Evolutionary conservation across 2,113 vertebrate genomes (phyloP), one percentile per base, ranked within the genome.

Genomic region (Talpa occidentalis): DNA sequence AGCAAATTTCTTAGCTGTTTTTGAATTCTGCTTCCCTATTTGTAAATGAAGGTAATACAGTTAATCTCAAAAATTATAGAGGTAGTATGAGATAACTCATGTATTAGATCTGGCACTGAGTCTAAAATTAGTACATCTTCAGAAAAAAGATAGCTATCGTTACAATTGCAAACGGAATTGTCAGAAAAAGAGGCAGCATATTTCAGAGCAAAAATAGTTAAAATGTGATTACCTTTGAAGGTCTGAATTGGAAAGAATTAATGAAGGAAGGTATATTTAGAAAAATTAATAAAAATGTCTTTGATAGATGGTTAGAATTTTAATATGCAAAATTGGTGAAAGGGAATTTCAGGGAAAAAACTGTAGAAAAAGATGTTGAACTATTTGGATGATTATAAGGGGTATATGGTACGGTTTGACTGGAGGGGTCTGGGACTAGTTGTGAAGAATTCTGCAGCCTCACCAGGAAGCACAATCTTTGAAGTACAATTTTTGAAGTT

Each of bases 171-270:
- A 85, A 62, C 2, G 47, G 26, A 81, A 30, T 60, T 84, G 22
- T 47, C 2, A 52, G n/a, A 77, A 67, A 52, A 17, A n/a, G 28
- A 44, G 2, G 56, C 30, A 44, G 67, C 74, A 28, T 17, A 49
- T 67, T 35, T 5, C 60, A 74, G 26, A 26, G 88, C 44, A 83
- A 59, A 74, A 79, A 91, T 26, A 42, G 0, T 92, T 94, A 59
- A 79, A 52, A 70, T 52, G 35, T 74, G 9, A 88, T 94, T 94
- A 42, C 82, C 52, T 78, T 24, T 52, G 30, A 37, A 94, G 10
- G 52, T 11, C 1, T 24, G 0, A 21, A 15, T 56, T 32, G 15
- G 17, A 91, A 97, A 81, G 10, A 67, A 54, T 52, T 59, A 74
- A 56, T 78, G 40, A 90, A 49, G n/a, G 28, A 60, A 21, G 22